phyloP scores from a whole-genome alignment of 2,888 invertebrate species.

The Neoitamus cyanurus region DNA sequence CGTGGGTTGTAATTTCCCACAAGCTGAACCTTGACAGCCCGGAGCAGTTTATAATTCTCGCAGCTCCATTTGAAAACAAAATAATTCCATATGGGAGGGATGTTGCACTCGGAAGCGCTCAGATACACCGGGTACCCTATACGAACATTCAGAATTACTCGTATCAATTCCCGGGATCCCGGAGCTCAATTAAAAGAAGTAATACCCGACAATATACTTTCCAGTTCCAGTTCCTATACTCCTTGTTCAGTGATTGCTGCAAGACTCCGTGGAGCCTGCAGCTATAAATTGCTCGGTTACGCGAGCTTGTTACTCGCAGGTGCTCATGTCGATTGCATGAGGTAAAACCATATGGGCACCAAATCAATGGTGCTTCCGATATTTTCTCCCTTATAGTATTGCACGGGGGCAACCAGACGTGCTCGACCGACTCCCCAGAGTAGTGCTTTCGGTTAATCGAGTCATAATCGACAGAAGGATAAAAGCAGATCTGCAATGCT shows the following conservation, averaged over 20 bases:
- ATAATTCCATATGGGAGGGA: neutral
- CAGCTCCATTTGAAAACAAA: neutral
- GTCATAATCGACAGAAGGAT: constrained; percentile 23
- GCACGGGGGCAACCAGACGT: neutral
- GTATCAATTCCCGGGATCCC: constrained; percentile 17
- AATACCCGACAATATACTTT: constrained; percentile 19
- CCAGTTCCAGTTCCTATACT: neutral
- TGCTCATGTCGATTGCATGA: constrained; percentile 13
- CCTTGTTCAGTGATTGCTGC: neutral
- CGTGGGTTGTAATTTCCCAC: neutral
- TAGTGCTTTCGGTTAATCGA: constrained; percentile 12
- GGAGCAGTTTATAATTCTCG: neutral
- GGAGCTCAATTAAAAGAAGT: constrained; percentile 37
- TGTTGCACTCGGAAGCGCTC: neutral
- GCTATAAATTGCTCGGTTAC: neutral
- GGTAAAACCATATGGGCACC: constrained; percentile 2
- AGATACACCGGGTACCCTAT: neutral
- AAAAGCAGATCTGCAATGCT: neutral
- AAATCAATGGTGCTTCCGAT: neutral
- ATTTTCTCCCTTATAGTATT: neutral
- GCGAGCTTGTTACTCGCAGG: neutral
- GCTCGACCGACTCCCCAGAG: neutral
- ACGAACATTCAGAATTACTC: neutral
- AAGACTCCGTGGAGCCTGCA: neutral
- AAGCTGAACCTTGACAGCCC: neutral